phyloP scores from a whole-genome alignment of 2,797 vertebrate genomes.

The Nannoperca australis region DNA sequence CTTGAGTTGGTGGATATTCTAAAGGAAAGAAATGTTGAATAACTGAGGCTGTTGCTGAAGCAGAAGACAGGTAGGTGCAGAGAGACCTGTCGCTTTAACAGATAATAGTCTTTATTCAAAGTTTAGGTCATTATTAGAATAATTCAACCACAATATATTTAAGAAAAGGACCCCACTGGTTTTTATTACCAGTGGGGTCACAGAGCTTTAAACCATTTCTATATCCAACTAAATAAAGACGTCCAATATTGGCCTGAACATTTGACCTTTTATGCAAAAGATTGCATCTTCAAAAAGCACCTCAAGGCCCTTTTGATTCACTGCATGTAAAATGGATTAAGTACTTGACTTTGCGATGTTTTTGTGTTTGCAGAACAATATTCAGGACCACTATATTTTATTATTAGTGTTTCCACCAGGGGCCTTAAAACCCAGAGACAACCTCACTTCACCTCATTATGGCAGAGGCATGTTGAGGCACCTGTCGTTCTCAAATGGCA shows the following conservation, averaged over 20 bases:
- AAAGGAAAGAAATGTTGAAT: slow-evolving; percentile 12
- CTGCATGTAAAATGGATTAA: neutral
- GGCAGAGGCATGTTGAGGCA: slow-evolving; percentile 37
- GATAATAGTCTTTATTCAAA: neutral
- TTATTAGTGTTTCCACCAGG: neutral
- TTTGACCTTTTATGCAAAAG: no score
- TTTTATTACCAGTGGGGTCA: neutral
- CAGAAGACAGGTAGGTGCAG: neutral
- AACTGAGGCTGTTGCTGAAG: slow-evolving; percentile 7
- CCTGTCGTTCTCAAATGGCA: slow-evolving; percentile 18
- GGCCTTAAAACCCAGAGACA: neutral
- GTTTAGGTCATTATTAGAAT: neutral
- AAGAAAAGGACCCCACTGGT: neutral
- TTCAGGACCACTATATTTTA: no score
- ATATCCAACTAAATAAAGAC: neutral
- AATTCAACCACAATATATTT: neutral
- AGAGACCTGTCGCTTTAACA: neutral
- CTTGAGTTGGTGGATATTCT: neutral
- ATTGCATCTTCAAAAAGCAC: neutral
- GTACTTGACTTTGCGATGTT: neutral
- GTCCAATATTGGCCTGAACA: neutral
- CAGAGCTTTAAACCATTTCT: neutral
- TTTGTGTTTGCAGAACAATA: neutral
- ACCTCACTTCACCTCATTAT: slow-evolving; percentile 13
- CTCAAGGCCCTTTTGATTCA: neutral